Conservation (phyloP, 2,888 invertebrate genomes). For the Hymenopus coronatus region DNA sequence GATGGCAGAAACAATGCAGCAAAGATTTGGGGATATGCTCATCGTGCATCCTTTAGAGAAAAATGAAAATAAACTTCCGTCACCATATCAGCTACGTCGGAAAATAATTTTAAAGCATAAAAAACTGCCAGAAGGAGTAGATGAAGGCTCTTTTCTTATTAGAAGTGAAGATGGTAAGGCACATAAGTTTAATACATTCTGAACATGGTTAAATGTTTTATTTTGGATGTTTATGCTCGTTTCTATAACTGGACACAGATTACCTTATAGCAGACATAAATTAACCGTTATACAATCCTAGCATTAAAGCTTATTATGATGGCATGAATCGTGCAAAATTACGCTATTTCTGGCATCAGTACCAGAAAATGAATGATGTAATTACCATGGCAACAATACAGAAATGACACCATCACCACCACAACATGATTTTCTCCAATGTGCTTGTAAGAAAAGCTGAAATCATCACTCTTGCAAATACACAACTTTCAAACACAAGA, state of each 20-base stretch:
- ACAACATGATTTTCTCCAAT: too few relatives aligned
- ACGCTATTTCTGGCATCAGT: too few relatives aligned
- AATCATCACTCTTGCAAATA: too few relatives aligned
- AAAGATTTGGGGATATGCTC: slow-evolving; percentile 84
- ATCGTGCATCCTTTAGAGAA: slow-evolving; percentile 74
- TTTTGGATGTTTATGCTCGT: background rate
- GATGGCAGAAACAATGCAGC: slow-evolving; percentile 80
- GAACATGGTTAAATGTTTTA: background rate
- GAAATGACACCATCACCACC: too few relatives aligned
- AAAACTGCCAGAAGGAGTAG: slow-evolving; percentile 86
- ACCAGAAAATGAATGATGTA: too few relatives aligned
- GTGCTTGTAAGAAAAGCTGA: too few relatives aligned
- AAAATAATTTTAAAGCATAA: slow-evolving; percentile 88
- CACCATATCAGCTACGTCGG: slow-evolving; percentile 73
- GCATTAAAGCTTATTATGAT: too few relatives aligned
- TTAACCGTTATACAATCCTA: too few relatives aligned
- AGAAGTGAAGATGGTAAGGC: slow-evolving; percentile 57
- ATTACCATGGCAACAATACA: too few relatives aligned
- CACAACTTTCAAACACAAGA: too few relatives aligned
- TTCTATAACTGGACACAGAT: background rate
- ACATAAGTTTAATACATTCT: background rate
- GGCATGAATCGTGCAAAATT: too few relatives aligned
- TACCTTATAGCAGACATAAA: too few relatives aligned
- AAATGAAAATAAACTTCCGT: slow-evolving; percentile 75
- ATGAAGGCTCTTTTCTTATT: slow-evolving; percentile 63